These are phyloP conservation scores for Microcebus jonahi DNA, from an alignment of 2,113 vertebrate genomes.

Conservation along the genomic window DNA sequence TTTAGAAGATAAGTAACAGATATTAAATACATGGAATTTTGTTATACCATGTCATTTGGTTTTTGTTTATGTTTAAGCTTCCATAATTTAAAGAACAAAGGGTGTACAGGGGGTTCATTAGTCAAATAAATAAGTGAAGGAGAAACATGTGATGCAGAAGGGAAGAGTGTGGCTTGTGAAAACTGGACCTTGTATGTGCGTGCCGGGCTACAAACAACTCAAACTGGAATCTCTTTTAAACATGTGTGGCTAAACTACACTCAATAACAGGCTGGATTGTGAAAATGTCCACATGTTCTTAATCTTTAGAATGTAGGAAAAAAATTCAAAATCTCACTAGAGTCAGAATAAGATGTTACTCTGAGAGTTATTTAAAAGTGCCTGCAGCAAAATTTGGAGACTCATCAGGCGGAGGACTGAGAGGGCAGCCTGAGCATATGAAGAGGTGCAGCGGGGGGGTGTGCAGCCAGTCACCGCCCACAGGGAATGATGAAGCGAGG, in stretches of 20 bases:
- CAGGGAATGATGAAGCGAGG: not conserved
- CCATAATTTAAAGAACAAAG: not conserved
- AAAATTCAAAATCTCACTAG: not conserved
- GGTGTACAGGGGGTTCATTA: not conserved
- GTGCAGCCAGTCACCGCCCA: not conserved
- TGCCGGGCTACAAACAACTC: not conserved
- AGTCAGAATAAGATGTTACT: not conserved
- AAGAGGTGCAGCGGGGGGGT: fast-evolving
- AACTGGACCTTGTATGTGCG: not conserved
- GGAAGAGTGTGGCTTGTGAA: not conserved
- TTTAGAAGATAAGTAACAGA: not conserved
- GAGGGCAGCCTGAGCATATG: not conserved
- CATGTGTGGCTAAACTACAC: not conserved
- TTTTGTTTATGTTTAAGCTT: not conserved
- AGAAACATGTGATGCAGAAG: not conserved
- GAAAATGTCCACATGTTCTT: not conserved
- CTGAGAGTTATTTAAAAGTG: not conserved
- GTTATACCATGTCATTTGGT: not conserved
- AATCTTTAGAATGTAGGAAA: not conserved
- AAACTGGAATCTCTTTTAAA: not conserved
- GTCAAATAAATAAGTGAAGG: not conserved
- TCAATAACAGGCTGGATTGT: not conserved
- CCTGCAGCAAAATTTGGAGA: not conserved
- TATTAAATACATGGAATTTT: not conserved
- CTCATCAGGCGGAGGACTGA: not conserved